Base-by-base conservation (phyloP, 2,113 vertebrate genomes). In the Alexandromys fortis region DNA sequence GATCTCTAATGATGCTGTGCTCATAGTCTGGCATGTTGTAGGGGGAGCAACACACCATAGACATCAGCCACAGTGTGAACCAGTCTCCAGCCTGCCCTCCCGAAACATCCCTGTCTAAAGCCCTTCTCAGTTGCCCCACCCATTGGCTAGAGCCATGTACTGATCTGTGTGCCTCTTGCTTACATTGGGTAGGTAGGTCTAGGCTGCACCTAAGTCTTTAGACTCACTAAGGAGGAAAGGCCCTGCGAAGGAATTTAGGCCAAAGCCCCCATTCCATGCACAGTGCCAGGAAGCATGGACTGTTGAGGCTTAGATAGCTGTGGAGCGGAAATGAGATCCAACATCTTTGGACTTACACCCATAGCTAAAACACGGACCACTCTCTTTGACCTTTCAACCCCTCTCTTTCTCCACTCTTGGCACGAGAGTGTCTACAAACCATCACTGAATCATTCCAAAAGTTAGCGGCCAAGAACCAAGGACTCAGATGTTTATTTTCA, bases 391-490 rank as follows among this genome's bases (percentile, higher is more conserved):
- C 52, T 90, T 77, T 61, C 22, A 45, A 52, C 3, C 30, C 26
- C 91, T 93, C 61, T 4, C 24, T 92, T 79, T 72, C 28, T 96
- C 61, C 47, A 38, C 24, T 82, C 86, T 93, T 94, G 35, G 45
- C 94, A 70, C 14, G 78, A 75, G 91, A 7, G 30, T 6, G 38
- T 94, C 93, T 76, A 55, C 70, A 92, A 82, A 82, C 55, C 67
- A 47, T 22, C 35, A 49, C 10, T 90, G 75, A 96, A 86, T 92
- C 49, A 45, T 81, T 94, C 52, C 61, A 82, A 90, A 90, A 94
- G 52, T 76, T 52, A 49, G 91, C 63, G 92, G 81, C 85, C 92
- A 72, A 52, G 76, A 76, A 58, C 78, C 91, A 94, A 55, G 45
- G 33, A 94, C 81, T 90, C 67, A 58, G 49, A 87, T 72, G 42